A percentile compares a stretch with the other conserved stretches of the same genome.
These are phyloP conservation scores for Cardinalis cardinalis DNA, from an alignment of 2,113 vertebrate species.

Conservation along the genomic window DNA sequence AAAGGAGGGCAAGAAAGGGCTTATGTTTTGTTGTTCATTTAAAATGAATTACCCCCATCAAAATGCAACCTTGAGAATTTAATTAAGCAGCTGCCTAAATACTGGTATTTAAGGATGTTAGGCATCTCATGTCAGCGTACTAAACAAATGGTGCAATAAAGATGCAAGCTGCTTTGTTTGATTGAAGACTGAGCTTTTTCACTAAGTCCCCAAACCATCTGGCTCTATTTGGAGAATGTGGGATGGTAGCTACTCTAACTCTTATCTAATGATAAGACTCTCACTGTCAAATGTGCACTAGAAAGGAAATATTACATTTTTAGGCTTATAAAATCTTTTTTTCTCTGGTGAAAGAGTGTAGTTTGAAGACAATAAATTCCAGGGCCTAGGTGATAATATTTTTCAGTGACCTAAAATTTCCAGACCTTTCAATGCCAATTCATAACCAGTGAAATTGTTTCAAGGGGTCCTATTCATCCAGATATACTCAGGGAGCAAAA, in stretches of 20 bases:
- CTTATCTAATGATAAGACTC: constrained; percentile 71
- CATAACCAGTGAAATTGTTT: neutral
- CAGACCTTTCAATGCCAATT: neutral
- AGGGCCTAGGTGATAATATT: neutral
- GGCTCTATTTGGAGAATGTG: constrained; percentile 67
- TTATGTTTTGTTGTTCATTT: constrained; percentile 57
- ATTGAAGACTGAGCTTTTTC: constrained; percentile 63
- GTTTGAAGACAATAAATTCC: neutral
- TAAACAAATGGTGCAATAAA: constrained; percentile 73
- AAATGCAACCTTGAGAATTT: constrained; percentile 68
- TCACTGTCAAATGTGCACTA: constrained; percentile 44
- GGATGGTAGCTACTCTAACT: constrained; percentile 61
- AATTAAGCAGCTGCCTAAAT: constrained; percentile 70
- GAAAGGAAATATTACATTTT: constrained; percentile 47
- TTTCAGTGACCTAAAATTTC: neutral
- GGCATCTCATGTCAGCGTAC: constrained; percentile 46
- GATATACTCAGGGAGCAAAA: neutral
- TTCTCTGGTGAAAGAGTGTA: neutral
- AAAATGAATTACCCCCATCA: constrained; percentile 59
- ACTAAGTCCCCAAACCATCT: constrained; percentile 66
- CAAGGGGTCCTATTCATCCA: neutral
- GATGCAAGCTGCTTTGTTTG: constrained; percentile 58
- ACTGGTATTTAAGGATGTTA: constrained; percentile 54
- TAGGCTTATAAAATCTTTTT: neutral
- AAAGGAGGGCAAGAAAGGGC: constrained; percentile 13